Base-by-base conservation (phyloP, 2,797 vertebrate genomes). In the Xiphorhynchus erythropygius region DNA sequence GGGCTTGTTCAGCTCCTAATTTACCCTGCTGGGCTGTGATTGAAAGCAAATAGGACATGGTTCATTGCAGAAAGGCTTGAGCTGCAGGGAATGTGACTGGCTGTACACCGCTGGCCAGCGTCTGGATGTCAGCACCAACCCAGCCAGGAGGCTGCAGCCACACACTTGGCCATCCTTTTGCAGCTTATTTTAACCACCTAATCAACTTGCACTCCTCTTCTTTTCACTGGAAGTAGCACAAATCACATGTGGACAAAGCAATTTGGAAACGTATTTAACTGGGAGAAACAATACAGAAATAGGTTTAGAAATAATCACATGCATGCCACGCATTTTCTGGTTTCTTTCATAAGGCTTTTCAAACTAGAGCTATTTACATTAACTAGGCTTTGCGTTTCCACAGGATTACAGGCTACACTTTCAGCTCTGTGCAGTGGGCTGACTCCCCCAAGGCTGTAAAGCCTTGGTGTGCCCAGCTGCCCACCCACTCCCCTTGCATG, bases 31-130 rank as follows among this genome's bases (percentile, higher is more conserved):
- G 82, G 85, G 47, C 82, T 90, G 27, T 85, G 89, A 81, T 17
- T 59, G 77, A 84, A 95, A 95, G 37, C 21, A 83, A 69, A 69
- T 39, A 56, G 68, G 79, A 70, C 12, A 17, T 11, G 76, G 59
- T 13, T 87, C 14, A 35, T 84, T 30, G 35, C 13, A 15, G 35
- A 76, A 67, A 76, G 73, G 55, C 47, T 90, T 27, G 77, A 60
- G 71, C 90, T 11, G 4, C 62, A 47, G 80, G 33, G 77, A 32
- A 50, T 28, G 77, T 18, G 68, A 49, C 68, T 95, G 84, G 49
- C 62, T 14, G 1, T 30, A 46, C 59, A 24, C 21, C 0, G 67
- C 41, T 0, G 0, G 68, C 50, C 65, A 33, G 49, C 0, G 0
- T n/a, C 85, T 32, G 46, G 46, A 67, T 8, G 0, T 28, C 82